Percentiles rank a stretch among this genome's conserved stretches.
These are phyloP conservation scores for Lepisosteus osseus DNA, from an alignment of 2,113 vertebrate genomes.

Conservation along the genomic window DNA sequence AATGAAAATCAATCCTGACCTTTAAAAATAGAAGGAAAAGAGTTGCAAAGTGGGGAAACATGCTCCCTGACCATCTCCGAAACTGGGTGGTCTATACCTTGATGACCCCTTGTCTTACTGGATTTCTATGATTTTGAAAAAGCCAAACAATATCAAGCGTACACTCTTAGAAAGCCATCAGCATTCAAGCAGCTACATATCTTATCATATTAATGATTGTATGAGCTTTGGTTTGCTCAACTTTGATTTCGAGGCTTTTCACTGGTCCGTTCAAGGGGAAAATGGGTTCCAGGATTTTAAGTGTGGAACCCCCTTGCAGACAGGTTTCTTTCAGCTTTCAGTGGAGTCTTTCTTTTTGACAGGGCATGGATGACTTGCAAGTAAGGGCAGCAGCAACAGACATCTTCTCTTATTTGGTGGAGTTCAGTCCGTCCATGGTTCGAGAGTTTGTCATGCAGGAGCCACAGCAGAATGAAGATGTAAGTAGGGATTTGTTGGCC, in stretches of 20 bases:
- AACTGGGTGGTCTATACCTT: no score
- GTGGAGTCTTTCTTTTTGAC: conserved; percentile 22
- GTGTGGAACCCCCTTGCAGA: neutral
- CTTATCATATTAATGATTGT: neutral
- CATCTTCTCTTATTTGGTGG: conserved; percentile 98
- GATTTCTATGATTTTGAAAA: no score
- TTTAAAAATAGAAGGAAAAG: no score
- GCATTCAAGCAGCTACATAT: no score
- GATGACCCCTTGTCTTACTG: no score
- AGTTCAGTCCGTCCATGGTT: conserved; percentile 98
- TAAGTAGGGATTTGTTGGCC: conserved; percentile 58
- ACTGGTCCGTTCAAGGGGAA: neutral
- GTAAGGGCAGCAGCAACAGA: conserved; percentile 95
- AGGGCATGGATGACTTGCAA: conserved; percentile 98
- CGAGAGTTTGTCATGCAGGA: conserved; percentile 99
- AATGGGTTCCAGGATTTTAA: neutral
- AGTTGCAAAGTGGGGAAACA: no score
- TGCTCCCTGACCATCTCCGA: no score
- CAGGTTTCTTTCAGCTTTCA: neutral
- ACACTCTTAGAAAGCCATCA: no score
- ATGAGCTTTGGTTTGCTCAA: neutral
- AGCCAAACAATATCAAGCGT: no score
- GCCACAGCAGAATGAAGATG: conserved; percentile 93
- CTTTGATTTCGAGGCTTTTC: neutral
- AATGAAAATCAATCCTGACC: no score